Evolutionary conservation across 23 tunicate species (phyloP), one percentile per base, ranked within the genome.

Genomic region (Aplidium turbinatum): DNA sequence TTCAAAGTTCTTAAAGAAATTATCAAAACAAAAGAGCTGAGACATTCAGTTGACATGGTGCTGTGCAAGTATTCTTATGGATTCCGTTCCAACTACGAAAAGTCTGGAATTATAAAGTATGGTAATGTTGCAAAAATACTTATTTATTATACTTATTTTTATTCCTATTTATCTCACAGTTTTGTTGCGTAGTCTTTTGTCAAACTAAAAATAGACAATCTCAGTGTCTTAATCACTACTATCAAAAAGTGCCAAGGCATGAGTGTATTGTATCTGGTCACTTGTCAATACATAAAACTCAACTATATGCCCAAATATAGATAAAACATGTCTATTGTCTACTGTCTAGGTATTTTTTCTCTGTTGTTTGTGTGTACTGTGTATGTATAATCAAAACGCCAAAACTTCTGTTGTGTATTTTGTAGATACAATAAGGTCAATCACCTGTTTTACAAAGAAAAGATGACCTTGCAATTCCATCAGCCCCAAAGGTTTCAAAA

Each of bases 401-500:
- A 42, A 16, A 42, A 42, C 16, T 16, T 42, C 22, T 13, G 62
- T 20, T 20, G 6, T 6, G 6, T 61, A 6, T 66, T 66, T 36
- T 78, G 53, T 23, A 81, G 87, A 50, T 31, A 46, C 22, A 51
- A 61, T 0, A 53, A 81, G 1, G 57, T 81, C 26, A 26, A 81
- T 3, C 35, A 58, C 26, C 29, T 55, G 18, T 81, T 81, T 45
- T 6, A 53, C 18, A 32, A 57, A 0, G 51, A 81, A 2, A 70
- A 81, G 34, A 81, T 72, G 79, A 85, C 91, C 2, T 20, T 85
- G 19, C 91, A 85, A 68, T 77, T 85, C 69, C 91, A 85, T 47
- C 91, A 85, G 53, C 91, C 91, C 13, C 91, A 85, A 39, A 28
- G 91, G 47, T 85, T 85, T 77, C 78, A 70, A 38, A 65, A 85